Conservation (phyloP, 1,140 invertebrate species). For the Aphaenogaster floridana region DNA sequence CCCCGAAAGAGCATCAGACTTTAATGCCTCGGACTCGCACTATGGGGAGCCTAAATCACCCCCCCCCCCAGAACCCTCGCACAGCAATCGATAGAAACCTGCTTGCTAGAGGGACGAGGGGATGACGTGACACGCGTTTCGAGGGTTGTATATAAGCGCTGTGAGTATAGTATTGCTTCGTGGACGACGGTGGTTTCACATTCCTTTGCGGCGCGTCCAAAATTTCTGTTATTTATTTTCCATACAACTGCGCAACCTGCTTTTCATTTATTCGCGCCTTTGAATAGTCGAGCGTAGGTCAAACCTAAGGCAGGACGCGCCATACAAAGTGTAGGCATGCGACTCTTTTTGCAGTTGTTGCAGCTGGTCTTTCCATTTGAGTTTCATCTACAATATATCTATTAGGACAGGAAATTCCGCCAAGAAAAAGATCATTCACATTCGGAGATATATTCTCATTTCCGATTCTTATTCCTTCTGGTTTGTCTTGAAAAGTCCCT, state of each 20-base stretch:
- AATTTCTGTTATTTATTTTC: constrained; percentile 41
- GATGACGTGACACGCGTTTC: constrained; percentile 53
- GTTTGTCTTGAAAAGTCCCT: background rate
- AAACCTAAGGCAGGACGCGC: background rate
- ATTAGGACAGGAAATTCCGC: background rate
- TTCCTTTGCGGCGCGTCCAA: background rate
- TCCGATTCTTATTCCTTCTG: background rate
- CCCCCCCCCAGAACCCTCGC: constrained; percentile 6
- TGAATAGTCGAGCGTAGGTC: background rate
- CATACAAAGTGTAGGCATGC: background rate
- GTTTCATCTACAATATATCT: background rate
- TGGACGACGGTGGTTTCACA: background rate
- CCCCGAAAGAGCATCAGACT: constrained; percentile 56
- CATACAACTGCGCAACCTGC: background rate
- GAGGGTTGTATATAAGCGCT: constrained; percentile 41
- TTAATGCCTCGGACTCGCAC: constrained; percentile 49
- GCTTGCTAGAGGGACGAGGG: constrained; percentile 48
- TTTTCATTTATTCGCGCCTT: background rate
- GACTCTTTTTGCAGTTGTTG: background rate
- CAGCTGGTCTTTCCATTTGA: background rate
- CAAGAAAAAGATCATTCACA: background rate
- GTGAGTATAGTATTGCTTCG: constrained; percentile 19
- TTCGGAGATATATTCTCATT: background rate
- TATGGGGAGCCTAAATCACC: constrained; percentile 65
- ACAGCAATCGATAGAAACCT: constrained; percentile 72